Base-by-base conservation (phyloP, 2,797 vertebrate genomes). In the Nannoperca obscura region DNA sequence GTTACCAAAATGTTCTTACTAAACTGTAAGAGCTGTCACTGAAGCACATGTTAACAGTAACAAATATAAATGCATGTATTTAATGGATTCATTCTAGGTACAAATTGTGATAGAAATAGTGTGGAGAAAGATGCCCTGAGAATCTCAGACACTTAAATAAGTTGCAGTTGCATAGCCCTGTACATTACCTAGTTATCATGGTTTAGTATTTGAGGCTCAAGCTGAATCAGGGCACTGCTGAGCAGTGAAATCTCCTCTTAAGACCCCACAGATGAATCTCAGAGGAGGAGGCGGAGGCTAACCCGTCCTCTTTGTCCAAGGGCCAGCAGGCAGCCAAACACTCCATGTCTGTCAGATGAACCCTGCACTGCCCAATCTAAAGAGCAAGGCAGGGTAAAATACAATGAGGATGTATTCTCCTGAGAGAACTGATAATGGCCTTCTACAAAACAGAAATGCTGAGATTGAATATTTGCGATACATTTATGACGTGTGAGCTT, bases 171-270 rank as follows among this genome's bases (percentile, higher is more conserved):
- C 57, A 78, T 30, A 57, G 34, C 27, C 32, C 22, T 62, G 24
- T 52, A 32, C 38, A 65, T 78, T 72, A 49, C 36, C 38, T 24
- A 72, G 68, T 81, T 82, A 74, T 74, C 46, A 27, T 53, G 58
- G 63, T 76, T 78, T 52, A 76, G 70, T 73, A 36, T 72, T 62
- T 67, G 76, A 80, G 67, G 74, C 74, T 78, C 69, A 47, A 50
- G 82, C 71, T 83, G 72, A 91, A 86, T 65, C 80, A 80, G 85
- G 67, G 67, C 74, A 66, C 64, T 81, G 81, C 89, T 82, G 81
- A 92, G 83, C 84, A 71, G 76, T 78, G 77, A 91, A 86, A 89
- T 91, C 81, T 85, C 80, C 79, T 83, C 67, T 86, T 20, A 46
- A 84, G 84, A 89, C 76, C 80, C 73, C 58, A 74, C 80, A 85